A percentile compares a stretch with the other conserved stretches of the same genome.
phyloP scores from a whole-genome alignment of 2,888 invertebrate species.

The Tipula unca region DNA sequence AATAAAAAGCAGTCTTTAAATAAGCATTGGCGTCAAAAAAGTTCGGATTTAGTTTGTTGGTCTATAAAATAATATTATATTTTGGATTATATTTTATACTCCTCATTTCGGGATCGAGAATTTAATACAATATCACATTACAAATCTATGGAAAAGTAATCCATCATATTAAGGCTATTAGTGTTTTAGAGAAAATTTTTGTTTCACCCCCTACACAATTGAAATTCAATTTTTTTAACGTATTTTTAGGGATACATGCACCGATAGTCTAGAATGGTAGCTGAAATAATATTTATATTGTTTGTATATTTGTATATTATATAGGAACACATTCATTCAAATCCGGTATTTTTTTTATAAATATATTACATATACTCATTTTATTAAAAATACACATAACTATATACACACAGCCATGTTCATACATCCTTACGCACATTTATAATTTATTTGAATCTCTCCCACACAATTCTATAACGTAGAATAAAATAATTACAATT shows the following conservation, averaged over 20 bases:
- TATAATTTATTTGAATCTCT: background rate
- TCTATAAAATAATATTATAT: too few relatives aligned
- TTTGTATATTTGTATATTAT: background rate
- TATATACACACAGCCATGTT: background rate
- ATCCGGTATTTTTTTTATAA: background rate
- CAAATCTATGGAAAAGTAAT: too few relatives aligned
- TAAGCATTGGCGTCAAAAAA: too few relatives aligned
- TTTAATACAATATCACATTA: too few relatives aligned
- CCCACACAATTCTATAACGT: background rate
- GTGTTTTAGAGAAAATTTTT: too few relatives aligned
- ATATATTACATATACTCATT: background rate
- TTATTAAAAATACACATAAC: background rate
- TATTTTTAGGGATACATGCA: background rate
- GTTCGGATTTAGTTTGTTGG: too few relatives aligned
- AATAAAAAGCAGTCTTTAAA: too few relatives aligned
- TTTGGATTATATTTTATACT: too few relatives aligned
- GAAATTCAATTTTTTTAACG: background rate
- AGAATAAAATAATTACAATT: background rate
- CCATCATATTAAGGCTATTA: too few relatives aligned
- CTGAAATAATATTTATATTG: background rate
- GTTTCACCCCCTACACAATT: too few relatives aligned
- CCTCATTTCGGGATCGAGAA: too few relatives aligned
- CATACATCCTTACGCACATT: background rate
- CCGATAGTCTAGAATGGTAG: background rate
- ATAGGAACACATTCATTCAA: background rate